Conservation (phyloP, 2,888 invertebrate species). For the Cyclophora punctaria region DNA sequence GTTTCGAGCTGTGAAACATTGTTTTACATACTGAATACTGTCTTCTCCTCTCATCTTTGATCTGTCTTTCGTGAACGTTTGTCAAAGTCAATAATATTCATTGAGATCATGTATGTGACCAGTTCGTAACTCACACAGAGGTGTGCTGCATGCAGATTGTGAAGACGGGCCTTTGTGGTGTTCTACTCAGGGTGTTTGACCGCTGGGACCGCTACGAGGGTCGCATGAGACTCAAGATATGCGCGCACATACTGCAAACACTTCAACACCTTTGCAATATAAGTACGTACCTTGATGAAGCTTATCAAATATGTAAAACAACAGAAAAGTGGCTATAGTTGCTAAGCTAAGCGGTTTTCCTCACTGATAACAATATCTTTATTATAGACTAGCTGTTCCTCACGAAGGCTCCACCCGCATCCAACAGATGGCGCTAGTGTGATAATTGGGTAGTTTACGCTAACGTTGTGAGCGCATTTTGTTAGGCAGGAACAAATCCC, state of each 20-base stretch:
- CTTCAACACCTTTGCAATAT: slow-evolving; percentile 77
- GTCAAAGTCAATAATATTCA: neutral
- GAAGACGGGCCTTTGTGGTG: slow-evolving; percentile 74
- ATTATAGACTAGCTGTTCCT: too few species aligned
- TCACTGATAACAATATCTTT: too few species aligned
- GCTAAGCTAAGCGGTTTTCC: too few species aligned
- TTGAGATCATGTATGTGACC: slow-evolving; percentile 42
- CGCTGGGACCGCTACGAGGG: slow-evolving; percentile 79
- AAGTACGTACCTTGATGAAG: slow-evolving; percentile 60
- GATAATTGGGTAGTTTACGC: too few species aligned
- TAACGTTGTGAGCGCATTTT: too few species aligned
- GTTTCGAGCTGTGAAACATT: neutral
- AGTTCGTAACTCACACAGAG: slow-evolving; percentile 71
- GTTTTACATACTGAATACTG: neutral
- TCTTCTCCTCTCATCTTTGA: neutral
- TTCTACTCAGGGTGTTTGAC: slow-evolving; percentile 77
- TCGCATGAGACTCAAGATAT: slow-evolving; percentile 77
- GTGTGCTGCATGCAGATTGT: slow-evolving; percentile 78
- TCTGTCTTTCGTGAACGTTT: neutral
- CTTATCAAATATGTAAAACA: too few species aligned
- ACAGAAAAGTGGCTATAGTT: too few species aligned
- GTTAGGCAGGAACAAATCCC: too few species aligned
- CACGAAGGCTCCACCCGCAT: too few species aligned
- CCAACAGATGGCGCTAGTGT: too few species aligned
- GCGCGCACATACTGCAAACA: slow-evolving; percentile 74